phyloP scores from a whole-genome alignment of 2,888 invertebrate species.

The Halocaridina rubra region DNA sequence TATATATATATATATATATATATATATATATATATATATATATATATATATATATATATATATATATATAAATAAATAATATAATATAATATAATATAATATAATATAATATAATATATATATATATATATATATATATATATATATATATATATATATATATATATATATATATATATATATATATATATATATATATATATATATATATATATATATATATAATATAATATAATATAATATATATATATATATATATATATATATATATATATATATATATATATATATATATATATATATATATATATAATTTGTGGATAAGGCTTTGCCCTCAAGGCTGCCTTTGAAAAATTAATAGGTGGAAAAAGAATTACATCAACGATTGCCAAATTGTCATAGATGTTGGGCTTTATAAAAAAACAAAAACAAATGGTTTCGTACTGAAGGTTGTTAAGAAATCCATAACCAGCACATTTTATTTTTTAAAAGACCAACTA shows the following conservation, averaged over 20 bases:
- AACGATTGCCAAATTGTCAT: no score
- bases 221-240: neutral
- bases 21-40: neutral
- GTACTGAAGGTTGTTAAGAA: no score
- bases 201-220: neutral
- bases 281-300: neutral
- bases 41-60: neutral
- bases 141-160: neutral
- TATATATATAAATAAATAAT: neutral
- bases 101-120: neutral
- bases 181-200: conserved; percentile 15
- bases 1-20: conserved; percentile 21
- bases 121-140: neutral
- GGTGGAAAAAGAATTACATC: no score
- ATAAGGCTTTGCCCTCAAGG: neutral
- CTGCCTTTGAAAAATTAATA: no score
- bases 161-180: conserved; percentile 13
- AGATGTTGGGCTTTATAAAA: no score
- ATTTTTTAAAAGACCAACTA: no score
- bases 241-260: neutral
- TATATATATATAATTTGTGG: neutral
- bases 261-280: neutral
- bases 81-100: neutral
- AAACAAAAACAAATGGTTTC: no score
- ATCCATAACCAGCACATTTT: no score